Evolutionary conservation across 2,797 vertebrate genomes (phyloP), one percentile per base, ranked within the genome.

Genomic region (Oryzias dopingdopingensis): DNA sequence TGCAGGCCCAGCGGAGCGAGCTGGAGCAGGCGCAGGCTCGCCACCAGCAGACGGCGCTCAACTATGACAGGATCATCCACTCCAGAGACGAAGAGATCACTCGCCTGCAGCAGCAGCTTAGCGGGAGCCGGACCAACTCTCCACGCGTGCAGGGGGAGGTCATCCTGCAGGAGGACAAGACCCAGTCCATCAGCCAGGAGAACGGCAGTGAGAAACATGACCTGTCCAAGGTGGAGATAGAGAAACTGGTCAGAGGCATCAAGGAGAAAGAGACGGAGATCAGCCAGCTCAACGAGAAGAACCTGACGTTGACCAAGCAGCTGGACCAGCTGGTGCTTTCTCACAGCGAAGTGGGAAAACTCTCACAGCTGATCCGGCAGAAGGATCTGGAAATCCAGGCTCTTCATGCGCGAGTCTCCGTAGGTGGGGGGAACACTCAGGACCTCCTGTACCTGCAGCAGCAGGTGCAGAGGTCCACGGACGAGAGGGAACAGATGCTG

Each of bases 231-330:
- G 94, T 90, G 4, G 97, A 99, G 76, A 93, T 97, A 4, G 94
- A 97, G 56, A 92, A 86, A 60, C 80, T 99, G 59, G 93, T 99
- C 23, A 93, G 87, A 77, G 97, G 96, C 61, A 94, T 99, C 71
- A 95, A 95, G 80, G 97, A 99, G 81, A 95, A 96, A n/a, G 97
- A 99, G 68, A 92, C 90, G 0, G 96, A 99, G 82, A 99, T 99
- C 69, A 91, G 92, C 67, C 92, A 95, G 72, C 88, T 99, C 40
- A 97, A 95, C 49, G 97, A 99, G 81, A 98, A 94, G 86, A 99
- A 99, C 74, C 65, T 96, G 20, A 94, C 91, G 1, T 67, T 99
- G 51, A 90, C 93, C 62, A 93, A 88, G 60, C 94, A 95, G 83
- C 90, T 98, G 54, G 96, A 98, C 74, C 95, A 97, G 76, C 86